Base-by-base conservation (phyloP, 2,888 invertebrate genomes). In the Drosophila demipolita region DNA sequence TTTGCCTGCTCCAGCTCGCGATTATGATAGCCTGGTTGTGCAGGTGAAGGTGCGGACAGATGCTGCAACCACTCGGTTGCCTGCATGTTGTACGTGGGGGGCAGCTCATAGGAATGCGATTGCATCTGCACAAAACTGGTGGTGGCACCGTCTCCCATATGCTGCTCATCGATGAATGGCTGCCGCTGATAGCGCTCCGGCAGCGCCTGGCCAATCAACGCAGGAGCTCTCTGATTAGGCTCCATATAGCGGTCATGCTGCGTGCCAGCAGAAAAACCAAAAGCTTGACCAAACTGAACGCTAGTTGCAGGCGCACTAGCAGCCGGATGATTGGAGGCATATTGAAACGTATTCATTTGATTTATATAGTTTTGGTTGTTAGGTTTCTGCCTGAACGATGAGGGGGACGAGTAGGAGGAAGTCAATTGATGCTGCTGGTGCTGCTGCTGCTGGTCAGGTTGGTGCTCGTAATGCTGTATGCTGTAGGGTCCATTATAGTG, bases 71-170 rank as follows among this genome's bases (percentile, higher is more conserved):
- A 80, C 3, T 73, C 54, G 12, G 12, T 70, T 15, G 26, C 35
- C 9, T 75, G 78, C 9, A 60, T 78, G 57, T 45, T 70, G 20
- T 66, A 65, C 2, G 58, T 73, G 15, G 83, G 57, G 4, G 86
- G 83, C 64, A 88, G 50, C 36, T 85, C 83, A 53, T 70, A 86
- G 9, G 87, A 86, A 7, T 83, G 73, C 17, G 88, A 86, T 36
- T 86, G 86, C 85, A 86, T 88, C 38, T 88, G 88, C 17, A 88
- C 35, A 26, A 33, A 83, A 17, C 48, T 55, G 1, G 36, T 4
- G 2, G 57, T n/a, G 36, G 29, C 23, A 26, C 36, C 42, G 15
- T 52, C 65, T 9, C 29, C 52, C 45, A 69, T 7, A 1, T 38
- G 64, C 26, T 66, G 73, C 26, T 70, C 60, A 6, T 36, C 57